Conservation (phyloP, 2,888 invertebrate genomes). For the Tricholauxania praeusta region DNA sequence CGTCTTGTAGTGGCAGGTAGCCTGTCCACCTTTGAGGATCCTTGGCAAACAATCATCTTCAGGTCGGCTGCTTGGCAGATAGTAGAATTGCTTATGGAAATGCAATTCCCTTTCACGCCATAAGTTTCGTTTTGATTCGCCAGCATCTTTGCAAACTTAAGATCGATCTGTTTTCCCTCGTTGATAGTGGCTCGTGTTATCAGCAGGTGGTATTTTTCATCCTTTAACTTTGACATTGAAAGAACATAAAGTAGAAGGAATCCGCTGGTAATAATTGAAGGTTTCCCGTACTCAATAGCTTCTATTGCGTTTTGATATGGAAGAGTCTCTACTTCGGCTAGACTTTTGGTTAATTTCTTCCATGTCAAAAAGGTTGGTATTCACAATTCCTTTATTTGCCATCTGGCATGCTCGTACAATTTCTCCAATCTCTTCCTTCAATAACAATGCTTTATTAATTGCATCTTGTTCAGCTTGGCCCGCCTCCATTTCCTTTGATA, state of each 20-base stretch:
- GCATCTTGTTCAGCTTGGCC: neutral
- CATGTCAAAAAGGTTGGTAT: constrained; percentile 36
- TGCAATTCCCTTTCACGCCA: constrained; percentile 10
- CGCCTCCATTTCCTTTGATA: too few relatives aligned
- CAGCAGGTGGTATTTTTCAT: too few relatives aligned
- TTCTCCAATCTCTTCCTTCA: constrained; percentile 38
- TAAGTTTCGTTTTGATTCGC: neutral
- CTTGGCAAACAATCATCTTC: constrained; percentile 36
- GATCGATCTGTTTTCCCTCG: neutral
- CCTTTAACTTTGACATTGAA: too few relatives aligned
- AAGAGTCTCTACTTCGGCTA: neutral
- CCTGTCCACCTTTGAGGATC: constrained; percentile 35
- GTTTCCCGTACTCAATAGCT: neutral
- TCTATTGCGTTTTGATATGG: constrained; percentile 1
- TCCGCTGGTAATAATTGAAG: too few relatives aligned
- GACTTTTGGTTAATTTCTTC: neutral
- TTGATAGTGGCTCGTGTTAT: too few relatives aligned
- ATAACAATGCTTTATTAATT: neutral
- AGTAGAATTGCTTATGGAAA: constrained; percentile 32
- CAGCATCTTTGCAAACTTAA: neutral
- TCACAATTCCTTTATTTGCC: constrained; percentile 37
- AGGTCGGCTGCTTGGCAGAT: constrained; percentile 30
- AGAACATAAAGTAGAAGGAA: too few relatives aligned
- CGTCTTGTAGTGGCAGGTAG: constrained; percentile 10
- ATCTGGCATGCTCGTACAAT: constrained; percentile 38